Conservation (phyloP, 2,888 invertebrate species). For the Drosophila vallismaia region DNA sequence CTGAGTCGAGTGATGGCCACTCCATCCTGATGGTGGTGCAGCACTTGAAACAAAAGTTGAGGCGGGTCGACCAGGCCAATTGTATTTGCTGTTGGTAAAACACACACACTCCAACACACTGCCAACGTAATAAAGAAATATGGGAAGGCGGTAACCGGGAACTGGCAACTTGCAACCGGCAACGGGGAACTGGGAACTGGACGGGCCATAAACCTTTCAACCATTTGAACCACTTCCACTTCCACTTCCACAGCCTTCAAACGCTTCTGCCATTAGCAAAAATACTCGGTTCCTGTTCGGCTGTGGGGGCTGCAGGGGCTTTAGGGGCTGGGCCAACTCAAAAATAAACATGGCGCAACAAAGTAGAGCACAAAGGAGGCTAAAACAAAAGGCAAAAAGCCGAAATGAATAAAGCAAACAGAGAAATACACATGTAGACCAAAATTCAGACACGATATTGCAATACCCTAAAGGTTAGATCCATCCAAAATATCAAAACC, state of each 20-base stretch:
- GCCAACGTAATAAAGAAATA: slow-evolving; percentile 62
- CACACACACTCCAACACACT: slow-evolving; percentile 29
- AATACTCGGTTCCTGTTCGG: slow-evolving; percentile 3
- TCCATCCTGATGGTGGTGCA: slow-evolving; percentile 48
- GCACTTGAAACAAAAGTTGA: slow-evolving; percentile 65
- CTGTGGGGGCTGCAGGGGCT: no score
- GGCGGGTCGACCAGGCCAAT: slow-evolving; percentile 55
- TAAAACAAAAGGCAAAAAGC: slow-evolving; percentile 33
- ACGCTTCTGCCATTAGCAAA: slow-evolving; percentile 30
- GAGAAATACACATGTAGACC: slow-evolving; percentile 26
- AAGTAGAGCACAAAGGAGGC: slow-evolving; percentile 42
- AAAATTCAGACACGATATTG: neutral
- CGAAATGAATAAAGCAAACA: slow-evolving; percentile 48
- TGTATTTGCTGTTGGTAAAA: slow-evolving; percentile 69
- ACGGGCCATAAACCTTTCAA: slow-evolving; percentile 44
- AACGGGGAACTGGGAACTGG: slow-evolving; percentile 8
- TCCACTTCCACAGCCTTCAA: slow-evolving; percentile 22
- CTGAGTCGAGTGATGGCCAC: slow-evolving; percentile 45
- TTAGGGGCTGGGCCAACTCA: slow-evolving; percentile 25
- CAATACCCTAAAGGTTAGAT: slow-evolving; percentile 18
- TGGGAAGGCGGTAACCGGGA: slow-evolving; percentile 17
- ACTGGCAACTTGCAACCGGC: slow-evolving; percentile 8
- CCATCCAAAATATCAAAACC: neutral
- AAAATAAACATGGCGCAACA: slow-evolving; percentile 42
- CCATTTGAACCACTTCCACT: slow-evolving; percentile 34